Evolutionary conservation across 2,888 invertebrate genomes (phyloP).

Genomic region (Protophormia terraenovae): DNA sequence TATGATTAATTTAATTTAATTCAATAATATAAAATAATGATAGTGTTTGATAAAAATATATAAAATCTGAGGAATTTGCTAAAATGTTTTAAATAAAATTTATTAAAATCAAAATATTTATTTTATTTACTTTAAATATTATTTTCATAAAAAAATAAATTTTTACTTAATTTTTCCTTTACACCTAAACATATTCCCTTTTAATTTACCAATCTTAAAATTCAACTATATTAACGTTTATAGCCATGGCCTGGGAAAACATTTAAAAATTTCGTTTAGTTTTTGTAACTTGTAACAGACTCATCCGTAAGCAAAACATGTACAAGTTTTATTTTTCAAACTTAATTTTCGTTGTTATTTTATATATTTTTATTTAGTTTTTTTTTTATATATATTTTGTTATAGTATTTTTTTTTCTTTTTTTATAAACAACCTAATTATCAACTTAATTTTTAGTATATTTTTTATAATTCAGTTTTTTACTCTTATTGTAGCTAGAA

Average conservation of each 20-base stretch:
- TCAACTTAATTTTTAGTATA: constrained; percentile 25
- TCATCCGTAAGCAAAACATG: constrained; percentile 50
- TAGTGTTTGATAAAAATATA: too few species aligned
- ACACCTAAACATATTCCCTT: not conserved
- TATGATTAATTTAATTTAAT: too few species aligned
- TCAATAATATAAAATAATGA: too few species aligned
- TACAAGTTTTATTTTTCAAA: constrained; percentile 34
- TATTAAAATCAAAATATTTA: too few species aligned
- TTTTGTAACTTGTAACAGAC: not conserved
- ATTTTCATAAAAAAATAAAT: too few species aligned
- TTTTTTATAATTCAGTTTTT: constrained; percentile 12
- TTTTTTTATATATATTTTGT: not conserved
- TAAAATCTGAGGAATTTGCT: too few species aligned
- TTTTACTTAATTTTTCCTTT: not conserved
- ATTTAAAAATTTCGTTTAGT: not conserved
- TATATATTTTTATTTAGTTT: not conserved
- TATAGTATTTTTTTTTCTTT: not conserved
- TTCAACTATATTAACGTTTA: not conserved
- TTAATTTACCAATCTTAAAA: not conserved
- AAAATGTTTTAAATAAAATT: too few species aligned
- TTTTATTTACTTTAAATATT: too few species aligned
- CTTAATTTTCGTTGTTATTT: constrained; percentile 39
- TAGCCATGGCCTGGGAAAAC: not conserved
- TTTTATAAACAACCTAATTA: constrained; percentile 20
- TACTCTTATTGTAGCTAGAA: not conserved